Percentiles rank a stretch among this genome's conserved stretches.
phyloP scores from a whole-genome alignment of 2,797 vertebrate genomes.

The Emydoidea blandingii region DNA sequence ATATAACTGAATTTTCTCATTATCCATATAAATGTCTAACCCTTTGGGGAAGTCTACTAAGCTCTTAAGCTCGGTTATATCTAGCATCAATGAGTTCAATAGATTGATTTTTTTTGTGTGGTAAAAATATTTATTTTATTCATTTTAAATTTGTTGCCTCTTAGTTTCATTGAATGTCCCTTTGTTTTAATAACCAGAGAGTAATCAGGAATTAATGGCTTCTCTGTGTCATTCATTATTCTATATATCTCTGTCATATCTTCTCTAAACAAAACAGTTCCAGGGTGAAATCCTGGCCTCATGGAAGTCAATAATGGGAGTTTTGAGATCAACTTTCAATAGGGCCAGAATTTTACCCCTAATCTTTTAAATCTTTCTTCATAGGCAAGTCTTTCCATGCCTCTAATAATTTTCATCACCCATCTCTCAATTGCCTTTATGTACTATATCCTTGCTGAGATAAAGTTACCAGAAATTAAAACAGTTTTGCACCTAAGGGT shows the following conservation, averaged over 20 bases:
- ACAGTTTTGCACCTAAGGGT: background rate
- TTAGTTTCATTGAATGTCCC: background rate
- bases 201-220: background rate
- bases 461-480: background rate
- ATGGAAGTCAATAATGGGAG: background rate
- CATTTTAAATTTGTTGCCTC: background rate
- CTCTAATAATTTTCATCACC: background rate
- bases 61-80: background rate
- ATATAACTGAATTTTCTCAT: background rate
- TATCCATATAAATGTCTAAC: background rate
- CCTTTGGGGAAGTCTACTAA: background rate
- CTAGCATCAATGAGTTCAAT: background rate
- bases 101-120: background rate
- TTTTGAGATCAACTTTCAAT: background rate
- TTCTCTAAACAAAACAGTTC: slow-evolving; percentile 35
- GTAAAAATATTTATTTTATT: background rate
- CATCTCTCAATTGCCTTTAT: background rate
- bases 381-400: background rate
- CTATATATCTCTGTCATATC: slow-evolving; percentile 1
- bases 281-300: background rate
- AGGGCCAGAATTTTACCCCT: background rate
- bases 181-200: background rate
- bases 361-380: background rate
- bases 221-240: background rate
- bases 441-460: background rate